Evolutionary conservation across 2,888 invertebrate species (phyloP).

Genomic region (Pomacea canaliculata): DNA sequence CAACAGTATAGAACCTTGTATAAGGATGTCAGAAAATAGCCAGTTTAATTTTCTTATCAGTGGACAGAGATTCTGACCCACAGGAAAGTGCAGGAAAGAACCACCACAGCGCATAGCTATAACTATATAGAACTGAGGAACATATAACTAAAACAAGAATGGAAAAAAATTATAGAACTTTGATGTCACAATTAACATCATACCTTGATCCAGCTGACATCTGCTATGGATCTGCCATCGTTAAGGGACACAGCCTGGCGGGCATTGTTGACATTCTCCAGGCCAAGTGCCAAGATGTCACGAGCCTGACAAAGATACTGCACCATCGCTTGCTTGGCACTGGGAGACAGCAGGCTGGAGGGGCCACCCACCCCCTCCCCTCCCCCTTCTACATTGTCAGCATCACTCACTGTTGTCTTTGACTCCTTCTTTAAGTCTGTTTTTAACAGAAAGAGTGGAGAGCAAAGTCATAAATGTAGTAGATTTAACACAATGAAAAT

Average conservation of each 20-base stretch:
- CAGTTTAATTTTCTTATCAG: no score
- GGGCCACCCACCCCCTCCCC: slow-evolving; percentile 11
- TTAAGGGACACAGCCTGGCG: slow-evolving; percentile 57
- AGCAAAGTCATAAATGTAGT: background rate
- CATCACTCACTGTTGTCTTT: slow-evolving; percentile 51
- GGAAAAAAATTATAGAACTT: no score
- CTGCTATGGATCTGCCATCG: slow-evolving; percentile 65
- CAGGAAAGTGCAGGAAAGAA: no score
- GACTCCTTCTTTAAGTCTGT: slow-evolving; percentile 51
- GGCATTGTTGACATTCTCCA: slow-evolving; percentile 63
- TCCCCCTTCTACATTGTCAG: slow-evolving; percentile 16
- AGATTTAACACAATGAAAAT: background rate
- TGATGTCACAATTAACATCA: background rate
- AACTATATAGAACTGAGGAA: no score
- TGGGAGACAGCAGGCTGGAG: slow-evolving; percentile 43
- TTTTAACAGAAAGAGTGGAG: background rate
- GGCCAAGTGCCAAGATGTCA: slow-evolving; percentile 63
- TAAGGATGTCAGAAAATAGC: no score
- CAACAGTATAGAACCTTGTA: no score
- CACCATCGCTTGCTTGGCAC: slow-evolving; percentile 39
- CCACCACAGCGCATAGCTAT: no score
- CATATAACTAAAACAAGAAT: no score
- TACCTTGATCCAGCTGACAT: slow-evolving; percentile 68
- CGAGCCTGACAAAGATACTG: slow-evolving; percentile 43
- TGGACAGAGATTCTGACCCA: no score